Percentiles rank a stretch among this genome's conserved stretches.
phyloP scores from a whole-genome alignment of 2,888 invertebrate genomes.

The Spatulosminthurus flaviceps region DNA sequence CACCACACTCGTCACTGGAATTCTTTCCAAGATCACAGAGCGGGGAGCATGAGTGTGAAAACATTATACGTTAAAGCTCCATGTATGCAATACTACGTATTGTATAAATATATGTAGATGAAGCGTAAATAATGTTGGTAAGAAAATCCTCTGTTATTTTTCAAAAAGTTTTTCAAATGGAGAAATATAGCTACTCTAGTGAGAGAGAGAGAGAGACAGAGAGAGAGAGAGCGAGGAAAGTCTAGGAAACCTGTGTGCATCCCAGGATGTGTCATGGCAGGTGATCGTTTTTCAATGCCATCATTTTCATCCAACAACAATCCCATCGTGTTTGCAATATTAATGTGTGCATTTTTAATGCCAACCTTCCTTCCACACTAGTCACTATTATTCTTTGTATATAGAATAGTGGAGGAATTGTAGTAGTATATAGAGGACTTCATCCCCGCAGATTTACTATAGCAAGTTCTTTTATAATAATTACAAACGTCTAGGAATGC shows the following conservation, averaged over 20 bases:
- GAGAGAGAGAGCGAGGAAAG: constrained; percentile 10
- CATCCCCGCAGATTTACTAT: too few relatives aligned
- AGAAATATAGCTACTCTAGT: neutral
- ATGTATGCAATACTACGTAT: too few relatives aligned
- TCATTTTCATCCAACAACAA: constrained; percentile 31
- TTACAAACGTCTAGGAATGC: too few relatives aligned
- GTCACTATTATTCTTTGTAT: neutral
- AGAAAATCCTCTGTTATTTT: neutral
- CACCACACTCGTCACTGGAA: constrained; percentile 10
- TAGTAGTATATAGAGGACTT: too few relatives aligned
- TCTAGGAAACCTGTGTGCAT: constrained; percentile 19
- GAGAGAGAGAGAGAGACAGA: constrained; percentile 9
- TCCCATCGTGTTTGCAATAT: constrained; percentile 40
- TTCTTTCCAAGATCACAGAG: neutral
- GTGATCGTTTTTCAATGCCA: constrained; percentile 25
- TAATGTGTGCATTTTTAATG: constrained; percentile 27
- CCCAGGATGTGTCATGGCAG: constrained; percentile 8
- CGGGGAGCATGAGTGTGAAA: too few relatives aligned
- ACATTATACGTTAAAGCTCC: too few relatives aligned
- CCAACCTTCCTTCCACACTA: neutral
- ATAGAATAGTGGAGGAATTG: too few relatives aligned
- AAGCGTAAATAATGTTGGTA: too few relatives aligned
- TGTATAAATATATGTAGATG: too few relatives aligned
- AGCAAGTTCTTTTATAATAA: too few relatives aligned
- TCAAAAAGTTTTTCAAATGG: neutral